Percentiles rank a stretch among this genome's conserved stretches.
Evolutionary conservation across 2,888 invertebrate species (phyloP).

Genomic region (Platycnemis pennipes): DNA sequence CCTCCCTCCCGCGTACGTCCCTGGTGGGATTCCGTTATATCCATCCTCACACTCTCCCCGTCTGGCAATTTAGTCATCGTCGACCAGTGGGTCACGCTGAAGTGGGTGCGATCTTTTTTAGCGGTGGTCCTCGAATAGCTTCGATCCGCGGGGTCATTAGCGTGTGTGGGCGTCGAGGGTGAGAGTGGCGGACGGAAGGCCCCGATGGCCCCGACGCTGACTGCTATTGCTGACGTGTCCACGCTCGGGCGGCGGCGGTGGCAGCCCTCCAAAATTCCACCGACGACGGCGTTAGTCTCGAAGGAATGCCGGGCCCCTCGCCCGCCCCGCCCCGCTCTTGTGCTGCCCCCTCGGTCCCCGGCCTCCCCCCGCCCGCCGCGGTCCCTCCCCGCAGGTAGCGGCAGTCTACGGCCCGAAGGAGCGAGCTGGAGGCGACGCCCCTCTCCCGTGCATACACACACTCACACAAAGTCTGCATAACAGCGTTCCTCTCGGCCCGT

Average conservation of each 20-base stretch:
- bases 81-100: conserved; percentile 8
- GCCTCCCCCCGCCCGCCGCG: background rate
- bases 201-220: conserved; percentile 16
- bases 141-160: background rate
- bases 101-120: conserved; percentile 19
- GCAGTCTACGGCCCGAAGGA: conserved; percentile 55
- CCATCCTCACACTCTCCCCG: background rate
- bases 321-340: background rate
- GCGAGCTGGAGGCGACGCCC: conserved; percentile 52
- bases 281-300: conserved; percentile 47
- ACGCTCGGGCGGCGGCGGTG: conserved; percentile 28
- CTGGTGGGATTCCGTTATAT: background rate
- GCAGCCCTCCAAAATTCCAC: conserved; percentile 67
- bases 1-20: background rate
- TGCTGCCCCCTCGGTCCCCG: background rate
- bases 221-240: conserved; percentile 56
- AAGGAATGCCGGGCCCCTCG: conserved; percentile 43
- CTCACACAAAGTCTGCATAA: background rate
- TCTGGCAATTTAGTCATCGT: conserved; percentile 4
- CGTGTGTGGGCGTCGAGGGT: conserved; percentile 11
- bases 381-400: conserved; percentile 38
- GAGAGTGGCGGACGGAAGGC: background rate
- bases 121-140: background rate
- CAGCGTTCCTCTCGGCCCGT: background rate
- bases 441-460: background rate